Evolutionary conservation across 2,113 vertebrate genomes (phyloP).

Genomic region (Symphodus melops): DNA sequence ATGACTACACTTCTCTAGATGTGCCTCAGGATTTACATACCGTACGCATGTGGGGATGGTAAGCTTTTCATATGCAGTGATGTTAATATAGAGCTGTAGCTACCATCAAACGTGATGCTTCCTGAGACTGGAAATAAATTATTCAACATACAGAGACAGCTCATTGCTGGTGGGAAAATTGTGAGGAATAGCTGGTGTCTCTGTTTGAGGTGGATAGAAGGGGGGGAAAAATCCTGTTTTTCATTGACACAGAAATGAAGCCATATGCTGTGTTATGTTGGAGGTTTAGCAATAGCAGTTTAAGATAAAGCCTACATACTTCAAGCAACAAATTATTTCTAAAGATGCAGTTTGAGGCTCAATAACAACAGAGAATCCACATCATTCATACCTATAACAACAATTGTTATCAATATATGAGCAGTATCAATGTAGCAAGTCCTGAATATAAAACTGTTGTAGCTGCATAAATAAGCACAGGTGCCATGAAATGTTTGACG

Average conservation of each 20-base stretch:
- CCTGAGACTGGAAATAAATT: slow-evolving; percentile 22
- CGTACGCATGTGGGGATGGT: not conserved
- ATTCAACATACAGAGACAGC: slow-evolving; percentile 23
- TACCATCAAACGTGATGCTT: slow-evolving; percentile 12
- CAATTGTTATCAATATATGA: no score
- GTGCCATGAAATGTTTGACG: no score
- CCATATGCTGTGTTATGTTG: not conserved
- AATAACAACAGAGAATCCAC: no score
- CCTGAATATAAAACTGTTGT: no score
- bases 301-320: not conserved
- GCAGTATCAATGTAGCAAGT: slow-evolving; percentile 2
- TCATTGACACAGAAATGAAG: not conserved
- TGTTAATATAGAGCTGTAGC: slow-evolving; percentile 24
- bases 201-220: slow-evolving; percentile 3
- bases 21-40: not conserved
- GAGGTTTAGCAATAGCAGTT: not conserved
- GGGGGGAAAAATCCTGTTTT: slow-evolving; percentile 12
- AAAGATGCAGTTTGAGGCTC: no score
- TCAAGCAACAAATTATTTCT: no score
- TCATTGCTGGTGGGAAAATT: slow-evolving; percentile 13
- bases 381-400: no score
- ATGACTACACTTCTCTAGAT: not conserved
- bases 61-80: not conserved
- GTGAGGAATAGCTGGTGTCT: slow-evolving; percentile 10
- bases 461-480: no score